Evolutionary conservation across 2,888 invertebrate genomes (phyloP).

Genomic region (Latrodectus hesperus): DNA sequence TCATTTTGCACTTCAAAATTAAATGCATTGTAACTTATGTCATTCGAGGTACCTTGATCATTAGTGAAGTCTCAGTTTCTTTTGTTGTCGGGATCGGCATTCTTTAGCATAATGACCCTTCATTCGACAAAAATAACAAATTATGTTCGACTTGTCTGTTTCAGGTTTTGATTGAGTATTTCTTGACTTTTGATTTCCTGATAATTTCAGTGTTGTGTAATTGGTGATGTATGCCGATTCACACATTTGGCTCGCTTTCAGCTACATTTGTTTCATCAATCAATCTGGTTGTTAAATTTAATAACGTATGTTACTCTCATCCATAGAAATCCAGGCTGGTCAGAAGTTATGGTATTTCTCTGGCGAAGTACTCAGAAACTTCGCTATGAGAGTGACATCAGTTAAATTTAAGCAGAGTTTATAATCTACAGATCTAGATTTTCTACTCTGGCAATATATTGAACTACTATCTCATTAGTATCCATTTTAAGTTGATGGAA

Average conservation of each 20-base stretch:
- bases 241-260: not conserved
- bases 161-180: not conserved
- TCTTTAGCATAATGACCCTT: not conserved
- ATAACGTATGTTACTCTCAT: not conserved
- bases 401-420: no score
- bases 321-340: not conserved
- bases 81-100: not conserved
- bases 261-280: not conserved
- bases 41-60: not conserved
- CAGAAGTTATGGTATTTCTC: not conserved
- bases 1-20: not conserved
- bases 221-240: no score
- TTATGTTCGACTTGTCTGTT: no score
- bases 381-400: not conserved
- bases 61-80: no score
- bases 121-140: not conserved
- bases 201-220: no score
- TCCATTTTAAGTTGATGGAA: no score
- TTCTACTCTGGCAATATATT: no score
- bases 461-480: no score
- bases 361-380: not conserved
- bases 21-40: not conserved
- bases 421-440: no score
- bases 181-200: not conserved
- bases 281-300: not conserved